These are phyloP conservation scores for Salarias fasciatus DNA, from an alignment of 2,797 vertebrate genomes.

Conservation along the genomic window DNA sequence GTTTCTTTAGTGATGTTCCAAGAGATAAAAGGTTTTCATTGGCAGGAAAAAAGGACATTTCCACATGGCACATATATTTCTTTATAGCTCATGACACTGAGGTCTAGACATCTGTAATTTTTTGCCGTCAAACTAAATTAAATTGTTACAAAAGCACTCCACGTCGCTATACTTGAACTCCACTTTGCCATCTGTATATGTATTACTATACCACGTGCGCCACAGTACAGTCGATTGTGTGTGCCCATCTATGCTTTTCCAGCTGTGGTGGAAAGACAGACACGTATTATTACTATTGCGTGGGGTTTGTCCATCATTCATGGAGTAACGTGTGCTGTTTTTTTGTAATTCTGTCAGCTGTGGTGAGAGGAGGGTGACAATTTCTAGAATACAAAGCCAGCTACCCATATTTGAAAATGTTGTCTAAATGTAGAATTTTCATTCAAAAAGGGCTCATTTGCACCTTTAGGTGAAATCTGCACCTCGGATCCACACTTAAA, in stretches of 20 bases:
- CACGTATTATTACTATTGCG: conserved; percentile 1
- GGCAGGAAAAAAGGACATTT: conserved; percentile 21
- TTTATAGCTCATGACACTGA: conserved; percentile 5
- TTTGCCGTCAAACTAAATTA: conserved; percentile 18
- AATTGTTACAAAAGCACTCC: conserved; percentile 26
- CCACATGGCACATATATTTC: conserved; percentile 17
- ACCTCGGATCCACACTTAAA: too few relatives aligned
- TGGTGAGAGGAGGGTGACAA: neutral
- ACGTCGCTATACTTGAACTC: conserved; percentile 28
- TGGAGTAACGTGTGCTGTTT: conserved; percentile 1
- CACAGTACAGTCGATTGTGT: conserved; percentile 8
- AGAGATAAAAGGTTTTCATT: conserved; percentile 20
- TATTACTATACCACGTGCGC: conserved; percentile 19
- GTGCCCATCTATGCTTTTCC: conserved; percentile 27
- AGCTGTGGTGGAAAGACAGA: conserved; percentile 32
- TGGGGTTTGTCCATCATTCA: neutral
- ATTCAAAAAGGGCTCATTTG: too few relatives aligned
- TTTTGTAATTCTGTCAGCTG: conserved; percentile 18
- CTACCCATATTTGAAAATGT: too few relatives aligned
- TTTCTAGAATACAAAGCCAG: too few relatives aligned
- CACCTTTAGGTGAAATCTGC: too few relatives aligned
- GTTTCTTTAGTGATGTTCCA: conserved; percentile 22
- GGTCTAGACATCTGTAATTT: conserved; percentile 32
- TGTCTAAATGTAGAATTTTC: too few relatives aligned
- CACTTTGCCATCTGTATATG: conserved; percentile 38